Evolutionary conservation across 30 jellyfish, hydroid and myxozoan species (phyloP).

Genomic region (Hydractinia echinata): DNA sequence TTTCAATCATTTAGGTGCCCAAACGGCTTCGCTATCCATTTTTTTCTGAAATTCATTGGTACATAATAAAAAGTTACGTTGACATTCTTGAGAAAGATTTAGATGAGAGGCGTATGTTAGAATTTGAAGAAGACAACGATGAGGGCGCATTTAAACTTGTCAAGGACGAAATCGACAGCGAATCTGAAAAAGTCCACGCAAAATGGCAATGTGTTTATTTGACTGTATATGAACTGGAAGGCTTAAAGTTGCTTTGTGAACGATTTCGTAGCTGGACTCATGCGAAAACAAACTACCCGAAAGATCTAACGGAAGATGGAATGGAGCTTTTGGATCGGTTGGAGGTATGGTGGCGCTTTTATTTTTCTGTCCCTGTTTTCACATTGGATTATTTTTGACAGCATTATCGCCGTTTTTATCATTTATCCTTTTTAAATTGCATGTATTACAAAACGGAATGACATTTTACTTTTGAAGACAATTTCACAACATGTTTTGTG

Average conservation of each 20-base stretch:
- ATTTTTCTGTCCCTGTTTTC: no score
- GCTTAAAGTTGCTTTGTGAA: constrained; percentile 57
- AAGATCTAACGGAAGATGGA: constrained; percentile 56
- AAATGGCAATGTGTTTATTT: constrained; percentile 67
- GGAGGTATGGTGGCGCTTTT: constrained; percentile 40
- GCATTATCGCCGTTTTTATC: no score
- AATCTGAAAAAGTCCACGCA: constrained; percentile 22
- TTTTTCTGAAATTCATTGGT: constrained; percentile 86
- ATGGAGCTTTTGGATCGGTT: constrained; percentile 67
- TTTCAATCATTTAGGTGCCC: constrained; percentile 65
- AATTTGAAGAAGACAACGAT: constrained; percentile 34
- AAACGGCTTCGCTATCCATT: constrained; percentile 82
- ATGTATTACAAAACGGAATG: no score
- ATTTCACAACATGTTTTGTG: no score
- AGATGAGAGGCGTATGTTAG: constrained; percentile 41
- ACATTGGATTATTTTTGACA: no score
- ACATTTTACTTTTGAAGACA: no score
- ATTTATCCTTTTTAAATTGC: no score
- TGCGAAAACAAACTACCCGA: constrained; percentile 63
- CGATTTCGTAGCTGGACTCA: constrained; percentile 71
- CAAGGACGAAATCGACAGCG: constrained; percentile 30
- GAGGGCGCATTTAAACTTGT: constrained; percentile 20
- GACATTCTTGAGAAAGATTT: constrained; percentile 74
- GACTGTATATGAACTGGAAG: constrained; percentile 63
- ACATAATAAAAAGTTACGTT: constrained; percentile 70